These are phyloP conservation scores for Drosophila diplacantha DNA, from an alignment of 2,888 invertebrate species.

Conservation along the genomic window DNA sequence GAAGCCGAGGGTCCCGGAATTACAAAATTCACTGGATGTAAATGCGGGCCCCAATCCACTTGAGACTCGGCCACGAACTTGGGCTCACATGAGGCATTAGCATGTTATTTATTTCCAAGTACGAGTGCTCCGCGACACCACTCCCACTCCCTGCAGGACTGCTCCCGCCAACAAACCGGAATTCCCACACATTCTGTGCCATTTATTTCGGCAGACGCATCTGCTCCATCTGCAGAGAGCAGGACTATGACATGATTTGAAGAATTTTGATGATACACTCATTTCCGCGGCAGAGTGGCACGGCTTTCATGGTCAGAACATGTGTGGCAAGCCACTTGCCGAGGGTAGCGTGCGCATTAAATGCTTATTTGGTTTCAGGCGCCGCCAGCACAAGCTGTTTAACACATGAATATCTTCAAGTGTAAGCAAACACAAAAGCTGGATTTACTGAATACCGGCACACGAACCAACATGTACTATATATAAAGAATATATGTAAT, in stretches of 20 bases:
- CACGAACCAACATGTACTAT: not conserved
- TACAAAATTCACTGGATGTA: slow-evolving; percentile 18
- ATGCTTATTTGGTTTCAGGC: slow-evolving; percentile 3
- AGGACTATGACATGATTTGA: slow-evolving; percentile 36
- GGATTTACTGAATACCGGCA: slow-evolving; percentile 2
- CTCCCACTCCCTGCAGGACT: not conserved
- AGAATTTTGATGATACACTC: slow-evolving; percentile 38
- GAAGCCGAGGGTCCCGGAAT: slow-evolving; percentile 7
- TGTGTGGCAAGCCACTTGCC: slow-evolving; percentile 16
- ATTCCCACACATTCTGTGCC: slow-evolving; percentile 16
- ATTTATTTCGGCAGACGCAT: slow-evolving; percentile 40
- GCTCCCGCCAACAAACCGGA: not conserved
- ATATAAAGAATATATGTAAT: too few species aligned
- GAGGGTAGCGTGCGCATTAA: slow-evolving; percentile 2
- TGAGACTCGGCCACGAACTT: slow-evolving; percentile 12
- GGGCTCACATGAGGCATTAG: slow-evolving; percentile 44
- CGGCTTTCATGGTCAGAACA: slow-evolving; percentile 28
- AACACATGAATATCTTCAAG: not conserved
- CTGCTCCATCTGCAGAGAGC: slow-evolving; percentile 33
- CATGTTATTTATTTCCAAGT: slow-evolving; percentile 39
- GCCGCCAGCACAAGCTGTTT: not conserved
- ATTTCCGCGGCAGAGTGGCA: not conserved
- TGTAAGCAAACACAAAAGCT: not conserved
- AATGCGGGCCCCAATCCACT: slow-evolving; percentile 15
- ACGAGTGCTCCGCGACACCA: slow-evolving; percentile 7